Percentiles rank a stretch among this genome's conserved stretches.
phyloP scores from a whole-genome alignment of 2,113 vertebrate species.

The Rostratula benghalensis region DNA sequence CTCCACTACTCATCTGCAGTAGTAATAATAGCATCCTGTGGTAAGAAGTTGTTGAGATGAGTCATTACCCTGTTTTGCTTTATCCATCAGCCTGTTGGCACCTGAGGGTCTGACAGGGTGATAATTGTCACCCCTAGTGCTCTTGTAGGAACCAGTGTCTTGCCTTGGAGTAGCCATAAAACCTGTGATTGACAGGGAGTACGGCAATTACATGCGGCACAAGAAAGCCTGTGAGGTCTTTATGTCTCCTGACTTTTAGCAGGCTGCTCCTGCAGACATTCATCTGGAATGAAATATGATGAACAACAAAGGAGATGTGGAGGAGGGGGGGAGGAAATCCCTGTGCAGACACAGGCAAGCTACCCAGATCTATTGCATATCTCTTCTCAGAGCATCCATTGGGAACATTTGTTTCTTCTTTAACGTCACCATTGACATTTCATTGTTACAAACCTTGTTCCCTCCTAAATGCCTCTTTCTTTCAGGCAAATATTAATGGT shows the following conservation, averaged over 20 bases:
- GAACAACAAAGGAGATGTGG: not conserved
- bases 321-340: not conserved
- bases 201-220: not conserved
- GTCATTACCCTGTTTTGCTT: not conserved
- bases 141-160: not conserved
- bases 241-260: not conserved
- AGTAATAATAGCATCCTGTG: not conserved
- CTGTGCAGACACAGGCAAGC: not conserved
- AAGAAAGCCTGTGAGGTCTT: not conserved
- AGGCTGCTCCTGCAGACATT: not conserved
- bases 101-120: not conserved
- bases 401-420: not conserved
- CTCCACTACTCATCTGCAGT: not conserved
- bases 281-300: not conserved
- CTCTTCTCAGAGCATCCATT: not conserved
- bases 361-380: not conserved
- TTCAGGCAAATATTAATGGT: not conserved
- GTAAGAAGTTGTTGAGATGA: not conserved
- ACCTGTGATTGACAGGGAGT: accelerated
- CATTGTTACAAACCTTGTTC: not conserved
- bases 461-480: not conserved
- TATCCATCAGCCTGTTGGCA: not conserved
- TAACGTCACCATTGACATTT: conserved; percentile 2
- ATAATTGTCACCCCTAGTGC: not conserved
- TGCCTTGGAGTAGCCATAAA: not conserved